phyloP scores from a whole-genome alignment of 2,113 vertebrate species.

The Garra rufa region DNA sequence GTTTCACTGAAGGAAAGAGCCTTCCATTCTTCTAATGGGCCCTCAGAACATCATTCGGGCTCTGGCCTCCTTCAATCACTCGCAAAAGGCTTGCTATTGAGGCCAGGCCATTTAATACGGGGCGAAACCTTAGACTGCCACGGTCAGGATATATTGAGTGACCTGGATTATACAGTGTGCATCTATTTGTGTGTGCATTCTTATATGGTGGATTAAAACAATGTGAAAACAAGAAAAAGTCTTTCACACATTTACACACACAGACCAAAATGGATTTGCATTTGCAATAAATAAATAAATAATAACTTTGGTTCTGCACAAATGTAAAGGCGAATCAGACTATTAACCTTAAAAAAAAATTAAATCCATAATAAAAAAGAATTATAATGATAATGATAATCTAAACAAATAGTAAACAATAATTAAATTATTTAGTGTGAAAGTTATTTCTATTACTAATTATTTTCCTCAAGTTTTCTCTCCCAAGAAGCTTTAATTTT shows the following conservation, averaged over 20 bases:
- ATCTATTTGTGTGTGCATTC: constrained; percentile 5
- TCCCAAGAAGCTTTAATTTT: not conserved
- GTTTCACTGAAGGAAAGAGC: constrained; percentile 74
- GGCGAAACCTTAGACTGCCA: constrained; percentile 74
- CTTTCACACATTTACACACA: not conserved
- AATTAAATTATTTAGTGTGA: not conserved
- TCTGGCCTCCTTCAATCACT: constrained; percentile 72
- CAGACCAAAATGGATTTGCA: not conserved
- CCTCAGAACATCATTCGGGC: constrained; percentile 66
- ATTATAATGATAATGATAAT: not conserved
- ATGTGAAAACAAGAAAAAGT: not conserved
- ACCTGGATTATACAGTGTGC: constrained; percentile 56
- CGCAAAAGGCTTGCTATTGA: constrained; percentile 70
- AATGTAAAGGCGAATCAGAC: not conserved
- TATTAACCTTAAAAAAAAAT: not conserved
- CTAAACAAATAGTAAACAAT: not conserved
- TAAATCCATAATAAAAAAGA: not conserved
- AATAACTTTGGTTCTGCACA: not conserved
- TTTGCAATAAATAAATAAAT: not conserved
- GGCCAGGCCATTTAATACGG: constrained; percentile 73
- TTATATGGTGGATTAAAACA: not conserved
- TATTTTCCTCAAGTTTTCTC: not conserved
- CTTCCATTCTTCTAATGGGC: constrained; percentile 70
- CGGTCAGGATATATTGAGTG: constrained; percentile 68
- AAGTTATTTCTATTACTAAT: not conserved